Evolutionary conservation across 2,888 invertebrate genomes (phyloP), one percentile per base, ranked within the genome.

Genomic region (Octodonta nipae): DNA sequence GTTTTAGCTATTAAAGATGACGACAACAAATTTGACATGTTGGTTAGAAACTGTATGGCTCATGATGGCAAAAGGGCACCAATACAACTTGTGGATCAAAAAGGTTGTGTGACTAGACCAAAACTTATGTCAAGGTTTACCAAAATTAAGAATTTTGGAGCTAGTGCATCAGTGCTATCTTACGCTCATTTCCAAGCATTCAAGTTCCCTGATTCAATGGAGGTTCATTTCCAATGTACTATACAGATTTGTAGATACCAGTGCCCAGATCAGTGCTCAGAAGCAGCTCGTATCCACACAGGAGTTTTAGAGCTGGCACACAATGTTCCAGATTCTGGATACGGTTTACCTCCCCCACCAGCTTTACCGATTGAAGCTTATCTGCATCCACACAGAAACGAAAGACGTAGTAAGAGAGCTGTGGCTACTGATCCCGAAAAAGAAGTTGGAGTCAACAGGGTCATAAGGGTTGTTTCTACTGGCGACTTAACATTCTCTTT

Each of bases 191-290:
- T 89, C 74, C 88, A 89, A 64, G 91, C 91, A 0, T 91, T 91
- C 63, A 91, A 91, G 56, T 91, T 91, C 67, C 91, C 91, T 1
- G 91, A 91, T 55, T 88, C 88, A 1, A 91, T 91, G 89, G 89
- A 91, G 58, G 91, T 91, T 0, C 89, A 91, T 58, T 91, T 91
- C 70, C 88, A 89, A 58, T 91, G 89, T 58, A 89, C 89, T 15
- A 89, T 91, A 41, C 89, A 91, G 60, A 89, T 91, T 50, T 91
- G 91, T 58, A 71, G 89, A 46, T 86, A 86, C 50, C 83, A 87
- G 50, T 91, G 91, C 52, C 91, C 91, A 0, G 89, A 89, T 44
- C 91, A 91, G 54, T 91, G 89, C 54, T 79, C 84, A 1, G 49
- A 49, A 26, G 40, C 45, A 5, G 44, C 40, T 14, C 36, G 42